Percentiles rank a stretch among this genome's conserved stretches.
These are phyloP conservation scores for Lacanobia oleracea DNA, from an alignment of 2,888 invertebrate genomes.

Conservation along the genomic window DNA sequence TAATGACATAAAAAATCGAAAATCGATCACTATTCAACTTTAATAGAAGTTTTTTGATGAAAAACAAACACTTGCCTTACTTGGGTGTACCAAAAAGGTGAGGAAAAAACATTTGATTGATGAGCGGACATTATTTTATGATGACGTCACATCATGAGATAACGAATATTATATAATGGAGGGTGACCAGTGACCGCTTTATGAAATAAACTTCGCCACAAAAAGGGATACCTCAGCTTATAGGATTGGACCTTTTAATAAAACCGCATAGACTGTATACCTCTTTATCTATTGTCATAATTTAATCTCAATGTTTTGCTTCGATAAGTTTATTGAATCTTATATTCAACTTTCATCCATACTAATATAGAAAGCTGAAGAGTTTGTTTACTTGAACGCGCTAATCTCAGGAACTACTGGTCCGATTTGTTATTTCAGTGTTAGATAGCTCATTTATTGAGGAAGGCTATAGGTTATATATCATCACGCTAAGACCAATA, in stretches of 20 bases:
- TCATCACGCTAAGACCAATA: too few species aligned
- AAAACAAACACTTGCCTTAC: conserved; percentile 32
- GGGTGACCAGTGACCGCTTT: conserved; percentile 56
- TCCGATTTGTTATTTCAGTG: too few species aligned
- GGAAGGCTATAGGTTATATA: too few species aligned
- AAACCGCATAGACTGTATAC: conserved; percentile 33
- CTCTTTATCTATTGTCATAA: conserved; percentile 41
- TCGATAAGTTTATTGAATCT: conserved; percentile 15
- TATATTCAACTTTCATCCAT: neutral
- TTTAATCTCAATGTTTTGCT: conserved; percentile 23
- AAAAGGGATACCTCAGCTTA: conserved; percentile 58
- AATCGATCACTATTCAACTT: neutral
- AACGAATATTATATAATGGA: conserved; percentile 61
- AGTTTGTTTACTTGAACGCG: too few species aligned
- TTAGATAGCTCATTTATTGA: too few species aligned
- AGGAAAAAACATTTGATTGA: conserved; percentile 66
- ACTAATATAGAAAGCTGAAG: too few species aligned
- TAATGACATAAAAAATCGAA: conserved; percentile 18
- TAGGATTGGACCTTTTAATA: conserved; percentile 47
- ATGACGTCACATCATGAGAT: conserved; percentile 63
- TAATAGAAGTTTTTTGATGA: conserved; percentile 22
- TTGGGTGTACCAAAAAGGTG: conserved; percentile 51
- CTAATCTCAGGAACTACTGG: too few species aligned
- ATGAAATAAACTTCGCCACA: conserved; percentile 51
- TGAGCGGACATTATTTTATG: conserved; percentile 62